Evolutionary conservation across 2,888 invertebrate species (phyloP), one percentile per base, ranked within the genome.

Genomic region (Drymonia ruficornis): DNA sequence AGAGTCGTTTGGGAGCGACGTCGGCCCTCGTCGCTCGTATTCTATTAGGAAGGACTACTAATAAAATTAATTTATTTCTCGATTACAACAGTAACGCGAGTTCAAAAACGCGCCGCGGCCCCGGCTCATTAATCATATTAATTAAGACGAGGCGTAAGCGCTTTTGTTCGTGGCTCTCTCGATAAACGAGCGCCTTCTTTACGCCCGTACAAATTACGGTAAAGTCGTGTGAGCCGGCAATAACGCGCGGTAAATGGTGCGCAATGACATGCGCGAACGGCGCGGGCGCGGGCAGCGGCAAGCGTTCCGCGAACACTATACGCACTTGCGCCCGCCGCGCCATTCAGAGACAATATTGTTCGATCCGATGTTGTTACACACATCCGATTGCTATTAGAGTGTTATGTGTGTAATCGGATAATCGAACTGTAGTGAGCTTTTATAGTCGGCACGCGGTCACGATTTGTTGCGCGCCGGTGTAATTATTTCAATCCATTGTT

Each of bases 31-130:
- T 68, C 67, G 72, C 62, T 76, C 75, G 76, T 84, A 86, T 89
- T 91, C 89, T 89, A 90, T 89, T 89, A 91, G 83, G 84, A 84
- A 87, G 82, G 85, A 87, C 86, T 84, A 85, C 85, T 88, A 89
- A 91, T 90, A 87, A 86, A 90, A 89, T 91, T 90, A 91, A 92
- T 91, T 90, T 91, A 89, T 91, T 89, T 87, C 87, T 87, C 87
- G 89, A 91, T 91, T 91, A 89, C 86, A 87, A 84, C 83, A 85
- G 85, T 86, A 84, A 88, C 76, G 72, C 74, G 80, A 86, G 87
- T 87, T 90, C 87, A 87, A 89, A 87, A 88, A 84, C 80, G 80
- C 63, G 83, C 90, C 91, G 90, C 86, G 67, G 77, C 78, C 71
- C 72, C 72, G 80, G 74, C 76, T 86, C 91, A 91, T 92, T 87